A percentile compares a stretch with the other conserved stretches of the same genome.
These are phyloP conservation scores for Lamellibrachia satsuma DNA, from an alignment of 2,888 invertebrate species.

Conservation along the genomic window DNA sequence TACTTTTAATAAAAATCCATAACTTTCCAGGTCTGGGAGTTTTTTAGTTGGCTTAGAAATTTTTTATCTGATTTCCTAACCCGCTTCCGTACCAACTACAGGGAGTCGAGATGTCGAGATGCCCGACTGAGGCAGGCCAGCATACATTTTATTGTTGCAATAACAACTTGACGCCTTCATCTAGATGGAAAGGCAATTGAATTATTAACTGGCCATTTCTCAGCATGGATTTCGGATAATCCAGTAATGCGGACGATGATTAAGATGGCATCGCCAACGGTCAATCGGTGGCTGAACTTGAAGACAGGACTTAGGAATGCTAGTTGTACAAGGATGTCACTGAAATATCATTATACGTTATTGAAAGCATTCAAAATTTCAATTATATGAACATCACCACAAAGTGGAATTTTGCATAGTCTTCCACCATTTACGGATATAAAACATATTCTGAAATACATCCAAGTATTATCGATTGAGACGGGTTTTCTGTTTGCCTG, in stretches of 20 bases:
- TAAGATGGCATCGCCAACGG: not conserved
- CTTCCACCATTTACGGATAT: not conserved
- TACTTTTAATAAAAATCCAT: too few species aligned
- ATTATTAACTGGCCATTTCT: not conserved
- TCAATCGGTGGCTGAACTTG: conserved; percentile 1
- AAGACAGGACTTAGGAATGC: not conserved
- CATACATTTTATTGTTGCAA: not conserved
- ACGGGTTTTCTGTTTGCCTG: too few species aligned
- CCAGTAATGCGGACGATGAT: not conserved
- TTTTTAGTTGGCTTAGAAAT: not conserved
- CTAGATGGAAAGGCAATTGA: not conserved
- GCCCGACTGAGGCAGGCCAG: not conserved
- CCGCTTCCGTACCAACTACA: not conserved
- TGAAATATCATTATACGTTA: too few species aligned
- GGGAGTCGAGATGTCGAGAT: not conserved
- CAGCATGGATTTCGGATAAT: conserved; percentile 5
- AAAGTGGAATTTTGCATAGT: not conserved
- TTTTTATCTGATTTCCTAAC: not conserved
- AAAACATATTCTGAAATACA: not conserved
- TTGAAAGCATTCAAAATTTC: too few species aligned
- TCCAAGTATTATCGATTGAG: too few species aligned
- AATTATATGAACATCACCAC: too few species aligned
- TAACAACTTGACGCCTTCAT: not conserved
- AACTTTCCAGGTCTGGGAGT: not conserved
- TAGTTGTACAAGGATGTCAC: not conserved